Evolutionary conservation across 2,113 vertebrate genomes (phyloP), one percentile per base, ranked within the genome.

Genomic region (Ictalurus punctatus): DNA sequence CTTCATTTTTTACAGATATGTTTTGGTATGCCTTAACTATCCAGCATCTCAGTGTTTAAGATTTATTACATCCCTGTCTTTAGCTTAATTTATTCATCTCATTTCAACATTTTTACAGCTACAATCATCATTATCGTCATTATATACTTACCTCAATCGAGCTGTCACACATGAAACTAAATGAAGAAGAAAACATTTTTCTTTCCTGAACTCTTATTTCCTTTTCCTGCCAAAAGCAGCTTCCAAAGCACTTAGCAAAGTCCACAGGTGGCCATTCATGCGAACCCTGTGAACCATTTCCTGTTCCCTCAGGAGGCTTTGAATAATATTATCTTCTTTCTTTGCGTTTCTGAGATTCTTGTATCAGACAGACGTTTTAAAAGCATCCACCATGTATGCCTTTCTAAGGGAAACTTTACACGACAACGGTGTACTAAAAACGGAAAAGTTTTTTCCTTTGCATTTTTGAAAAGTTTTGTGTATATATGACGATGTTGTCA

Each of bases 271-370:
- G 85, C 84, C 85, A 87, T 88, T 91, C 92, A 65, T 90, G 87
- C 79, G 89, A 90, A 89, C 92, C 86, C 90, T 92, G 85, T 88
- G 91, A 92, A 89, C 91, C 92, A 92, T 91, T 92, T 89, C 90
- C 90, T 90, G 27, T 89, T 92, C 71, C 92, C 88, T 91, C 73
- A 40, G 91, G 89, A 89, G 81, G 91, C 89, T 89, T 88, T 86
- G 90, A 94, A 93, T 93, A 87, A 91, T 91, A 89, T 58, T 90
- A 87, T 92, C 93, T 90, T 86, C 34, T 86, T 61, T 13, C 58
- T 48, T 48, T 69, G 56, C 40, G 9, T 83, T 58, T 83, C 17
- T 40, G 13, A 63, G 34, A 82, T 56, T 59, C 56, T 58, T 30
- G 1, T 34, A n/a, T 30, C 87, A 76, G 54, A 23, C 87, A 79